phyloP scores from a whole-genome alignment of 1,140 invertebrate genomes.

The Drosophila orena region DNA sequence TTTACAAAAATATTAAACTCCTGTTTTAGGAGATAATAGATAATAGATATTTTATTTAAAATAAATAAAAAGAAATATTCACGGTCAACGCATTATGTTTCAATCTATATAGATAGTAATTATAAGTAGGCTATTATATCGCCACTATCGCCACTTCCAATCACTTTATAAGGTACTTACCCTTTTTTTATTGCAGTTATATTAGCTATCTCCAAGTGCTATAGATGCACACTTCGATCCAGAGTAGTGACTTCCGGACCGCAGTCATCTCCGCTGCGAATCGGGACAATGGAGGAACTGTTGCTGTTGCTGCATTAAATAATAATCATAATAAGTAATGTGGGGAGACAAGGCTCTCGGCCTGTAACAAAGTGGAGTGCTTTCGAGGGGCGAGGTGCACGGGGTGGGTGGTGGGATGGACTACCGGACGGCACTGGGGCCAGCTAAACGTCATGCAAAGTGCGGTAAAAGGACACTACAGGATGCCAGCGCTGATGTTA shows the following conservation, averaged over 20 bases:
- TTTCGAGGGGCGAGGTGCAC: not conserved
- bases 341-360: constrained; percentile 58
- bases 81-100: too few species aligned
- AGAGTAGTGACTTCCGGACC: constrained; percentile 4
- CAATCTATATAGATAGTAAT: too few species aligned
- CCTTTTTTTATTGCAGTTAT: not conserved
- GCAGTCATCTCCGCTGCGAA: constrained; percentile 39
- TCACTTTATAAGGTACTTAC: too few species aligned
- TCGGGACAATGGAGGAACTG: constrained; percentile 49
- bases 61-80: too few species aligned
- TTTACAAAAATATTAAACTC: not conserved
- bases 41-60: too few species aligned
- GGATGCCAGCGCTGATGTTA: constrained; percentile 80
- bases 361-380: constrained; percentile 46
- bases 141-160: too few species aligned
- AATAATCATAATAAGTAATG: constrained; percentile 83
- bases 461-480: constrained; percentile 77
- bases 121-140: too few species aligned
- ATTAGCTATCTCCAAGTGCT: not conserved
- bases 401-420: not conserved
- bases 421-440: constrained; percentile 36
- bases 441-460: constrained; percentile 77
- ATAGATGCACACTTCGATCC: constrained; percentile 1
- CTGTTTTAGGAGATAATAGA: too few species aligned
- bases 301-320: constrained; percentile 79